Base-by-base conservation (phyloP, 92 coral and sea anemone species). In the Porites divaricata region DNA sequence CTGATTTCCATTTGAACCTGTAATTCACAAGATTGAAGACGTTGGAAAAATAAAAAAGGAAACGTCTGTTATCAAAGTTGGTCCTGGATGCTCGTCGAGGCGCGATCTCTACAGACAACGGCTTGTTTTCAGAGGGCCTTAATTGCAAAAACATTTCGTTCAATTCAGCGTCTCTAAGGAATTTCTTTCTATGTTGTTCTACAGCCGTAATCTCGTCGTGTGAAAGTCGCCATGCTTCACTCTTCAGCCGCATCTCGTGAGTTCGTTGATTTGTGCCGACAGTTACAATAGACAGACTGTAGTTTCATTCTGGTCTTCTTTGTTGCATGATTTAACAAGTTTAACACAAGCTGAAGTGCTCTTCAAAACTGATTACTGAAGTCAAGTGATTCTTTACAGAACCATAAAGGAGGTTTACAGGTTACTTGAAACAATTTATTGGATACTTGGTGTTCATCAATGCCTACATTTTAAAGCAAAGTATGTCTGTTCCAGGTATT, bases 91-190 rank as follows among this genome's bases (percentile, higher is more conserved):
- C 17, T 2, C 14, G 83, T 50, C 49, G 35, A 68, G 75, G 22
- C 54, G 22, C 1, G 24, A 24, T 6, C 17, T 48, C 76, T 20
- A 17, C 12, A 54, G 69, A 58, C 56, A 17, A 52, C 54, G 13
- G 35, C n/a, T 56, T 56, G 67, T 57, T 59, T 69, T 66, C 53
- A 56, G 52, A 53, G 22, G 20, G 77, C 77, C 61, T 45, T 25
- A 28, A 67, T 68, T 53, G 67, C 14, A 69, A 69, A 67, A 52
- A 54, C 83, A 62, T 68, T 17, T 80, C 76, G 35, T 26, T 67
- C 67, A 56, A 56, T 19, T 9, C 54, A 5, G 51, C 21, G 19
- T 56, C 68, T 66, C 76, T 22, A 70, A 58, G 85, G 63, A 80
- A 19, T 56, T 68, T 35, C 56, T 17, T 41, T 6, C 45, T 26